phyloP scores from a whole-genome alignment of 2,888 invertebrate genomes.

The Drosophila percnosoma region DNA sequence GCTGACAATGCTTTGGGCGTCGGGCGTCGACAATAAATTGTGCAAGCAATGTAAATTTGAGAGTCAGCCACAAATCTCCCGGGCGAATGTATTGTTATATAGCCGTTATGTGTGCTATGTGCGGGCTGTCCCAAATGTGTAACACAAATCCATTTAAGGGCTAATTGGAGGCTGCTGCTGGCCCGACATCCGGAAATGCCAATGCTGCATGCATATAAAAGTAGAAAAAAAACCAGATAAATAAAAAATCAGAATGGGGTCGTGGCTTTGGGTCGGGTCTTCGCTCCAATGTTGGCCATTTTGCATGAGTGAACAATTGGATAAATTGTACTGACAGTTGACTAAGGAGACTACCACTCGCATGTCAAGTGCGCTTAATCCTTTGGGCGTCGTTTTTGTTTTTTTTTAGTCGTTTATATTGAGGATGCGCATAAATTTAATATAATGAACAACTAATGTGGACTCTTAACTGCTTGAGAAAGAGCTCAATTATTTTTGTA shows the following conservation, averaged over 20 bases:
- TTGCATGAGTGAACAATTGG: conserved; percentile 52
- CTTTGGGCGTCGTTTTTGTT: conserved; percentile 51
- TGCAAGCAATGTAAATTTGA: conserved; percentile 51
- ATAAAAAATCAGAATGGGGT: conserved; percentile 10
- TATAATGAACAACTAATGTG: conserved; percentile 32
- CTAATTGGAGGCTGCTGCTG: conserved; percentile 66
- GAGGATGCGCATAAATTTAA: conserved; percentile 28
- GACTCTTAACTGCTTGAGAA: conserved; percentile 1
- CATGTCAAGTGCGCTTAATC: conserved; percentile 51
- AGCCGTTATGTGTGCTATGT: conserved; percentile 33
- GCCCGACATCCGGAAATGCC: conserved; percentile 53
- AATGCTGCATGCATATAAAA: conserved; percentile 36
- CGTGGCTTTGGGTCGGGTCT: conserved; percentile 19
- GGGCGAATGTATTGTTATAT: conserved; percentile 51
- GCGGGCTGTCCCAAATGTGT: conserved; percentile 58
- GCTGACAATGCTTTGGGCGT: conserved; percentile 12
- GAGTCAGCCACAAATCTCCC: conserved; percentile 62
- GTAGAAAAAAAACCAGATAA: conserved; percentile 1
- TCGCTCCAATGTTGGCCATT: conserved; percentile 34
- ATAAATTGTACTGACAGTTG: conserved; percentile 25
- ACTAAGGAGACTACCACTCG: conserved; percentile 16
- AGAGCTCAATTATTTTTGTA: conserved; percentile 46
- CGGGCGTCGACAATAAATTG: conserved; percentile 38
- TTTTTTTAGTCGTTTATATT: conserved; percentile 59
- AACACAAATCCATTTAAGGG: conserved; percentile 78